phyloP scores from a whole-genome alignment of 92 coral and sea anemone species.

The Zoanthus solanderi region DNA sequence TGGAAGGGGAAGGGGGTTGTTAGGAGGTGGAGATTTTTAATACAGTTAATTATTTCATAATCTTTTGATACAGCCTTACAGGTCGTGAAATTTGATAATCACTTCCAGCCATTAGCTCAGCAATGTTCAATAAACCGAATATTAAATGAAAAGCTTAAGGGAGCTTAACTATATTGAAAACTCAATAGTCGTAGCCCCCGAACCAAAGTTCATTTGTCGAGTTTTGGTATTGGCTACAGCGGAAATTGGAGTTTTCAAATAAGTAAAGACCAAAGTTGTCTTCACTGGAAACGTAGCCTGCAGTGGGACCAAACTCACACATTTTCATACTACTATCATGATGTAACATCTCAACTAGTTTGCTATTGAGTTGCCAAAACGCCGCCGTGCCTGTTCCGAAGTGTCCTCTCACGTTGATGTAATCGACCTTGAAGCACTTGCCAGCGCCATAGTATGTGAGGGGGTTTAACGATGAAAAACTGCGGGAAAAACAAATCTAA shows the following conservation, averaged over 20 bases:
- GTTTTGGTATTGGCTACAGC: background rate
- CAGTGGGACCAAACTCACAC: background rate
- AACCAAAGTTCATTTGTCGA: background rate
- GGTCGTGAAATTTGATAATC: too few relatives aligned
- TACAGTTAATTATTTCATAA: too few relatives aligned
- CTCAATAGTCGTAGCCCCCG: background rate
- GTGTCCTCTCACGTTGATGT: background rate
- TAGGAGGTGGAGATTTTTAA: too few relatives aligned
- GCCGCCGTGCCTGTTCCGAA: background rate
- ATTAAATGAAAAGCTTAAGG: too few relatives aligned
- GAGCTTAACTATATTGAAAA: too few relatives aligned
- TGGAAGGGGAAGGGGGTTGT: too few relatives aligned
- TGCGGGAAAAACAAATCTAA: background rate
- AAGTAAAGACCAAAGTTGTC: conserved; percentile 19
- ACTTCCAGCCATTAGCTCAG: too few relatives aligned
- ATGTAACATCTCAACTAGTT: background rate
- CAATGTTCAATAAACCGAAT: too few relatives aligned
- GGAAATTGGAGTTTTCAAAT: background rate
- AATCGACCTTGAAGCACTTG: background rate
- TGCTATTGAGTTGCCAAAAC: background rate
- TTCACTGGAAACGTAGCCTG: background rate
- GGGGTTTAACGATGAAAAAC: background rate
- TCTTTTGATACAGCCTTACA: too few relatives aligned
- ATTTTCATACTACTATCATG: background rate
- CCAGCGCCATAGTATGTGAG: background rate